Conservation (phyloP, 2,888 invertebrate genomes). For the Apodemia mormo region DNA sequence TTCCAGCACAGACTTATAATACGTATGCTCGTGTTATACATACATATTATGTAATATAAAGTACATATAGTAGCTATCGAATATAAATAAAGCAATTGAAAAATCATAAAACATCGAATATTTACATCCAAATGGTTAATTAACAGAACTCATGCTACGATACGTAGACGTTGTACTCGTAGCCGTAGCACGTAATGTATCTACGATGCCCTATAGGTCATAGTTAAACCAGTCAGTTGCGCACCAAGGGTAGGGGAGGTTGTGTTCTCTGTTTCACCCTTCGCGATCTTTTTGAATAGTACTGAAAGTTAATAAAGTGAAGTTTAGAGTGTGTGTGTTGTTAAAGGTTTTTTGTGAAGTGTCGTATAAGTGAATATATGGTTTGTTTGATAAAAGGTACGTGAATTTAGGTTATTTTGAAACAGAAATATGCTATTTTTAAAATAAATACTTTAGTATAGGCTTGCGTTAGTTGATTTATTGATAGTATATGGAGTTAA, state of each 20-base stretch:
- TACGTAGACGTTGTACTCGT: constrained; percentile 16
- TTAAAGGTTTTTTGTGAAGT: background rate
- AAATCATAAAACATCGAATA: background rate
- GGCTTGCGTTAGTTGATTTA: too few relatives aligned
- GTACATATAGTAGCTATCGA: too few relatives aligned
- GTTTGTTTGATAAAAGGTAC: background rate
- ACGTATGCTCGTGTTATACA: too few relatives aligned
- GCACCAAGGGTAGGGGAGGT: constrained; percentile 11
- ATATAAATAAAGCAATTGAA: background rate
- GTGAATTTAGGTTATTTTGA: background rate
- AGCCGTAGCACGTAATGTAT: constrained; percentile 6
- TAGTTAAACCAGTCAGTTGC: constrained; percentile 10
- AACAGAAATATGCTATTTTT: too few relatives aligned
- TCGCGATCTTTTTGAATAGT: constrained; percentile 1
- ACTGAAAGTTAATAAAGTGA: constrained; percentile 16
- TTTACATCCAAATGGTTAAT: background rate
- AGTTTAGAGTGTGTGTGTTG: constrained; percentile 5
- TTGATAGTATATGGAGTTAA: too few relatives aligned
- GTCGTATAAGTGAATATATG: constrained; percentile 5
- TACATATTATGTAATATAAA: too few relatives aligned
- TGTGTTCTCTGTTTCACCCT: constrained; percentile 3
- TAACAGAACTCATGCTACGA: constrained; percentile 10
- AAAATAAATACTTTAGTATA: too few relatives aligned
- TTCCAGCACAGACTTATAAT: too few relatives aligned
- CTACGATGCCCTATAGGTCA: constrained; percentile 11